These are phyloP conservation scores for Branchinecta lynchi DNA, from an alignment of 1,140 invertebrate genomes.

Conservation along the genomic window DNA sequence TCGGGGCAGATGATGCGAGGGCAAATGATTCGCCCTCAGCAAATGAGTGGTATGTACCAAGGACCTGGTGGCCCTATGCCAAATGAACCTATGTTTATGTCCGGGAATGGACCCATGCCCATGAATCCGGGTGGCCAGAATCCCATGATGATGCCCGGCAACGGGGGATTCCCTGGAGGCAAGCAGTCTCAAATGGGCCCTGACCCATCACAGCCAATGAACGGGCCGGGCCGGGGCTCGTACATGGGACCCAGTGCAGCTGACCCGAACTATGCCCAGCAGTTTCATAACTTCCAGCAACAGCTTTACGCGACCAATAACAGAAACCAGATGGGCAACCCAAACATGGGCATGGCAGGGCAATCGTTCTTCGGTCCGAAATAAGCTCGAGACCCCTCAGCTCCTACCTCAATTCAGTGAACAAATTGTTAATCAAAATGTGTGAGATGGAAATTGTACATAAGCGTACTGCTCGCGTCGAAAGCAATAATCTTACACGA, in stretches of 20 bases:
- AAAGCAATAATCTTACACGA: neutral
- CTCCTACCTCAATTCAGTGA: neutral
- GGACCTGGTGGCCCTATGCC: slow-evolving; percentile 37
- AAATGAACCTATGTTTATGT: slow-evolving; percentile 25
- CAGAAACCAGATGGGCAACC: slow-evolving; percentile 34
- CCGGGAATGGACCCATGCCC: slow-evolving; percentile 24
- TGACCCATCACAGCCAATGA: slow-evolving; percentile 15
- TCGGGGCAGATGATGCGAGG: slow-evolving; percentile 27
- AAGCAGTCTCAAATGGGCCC: slow-evolving; percentile 27
- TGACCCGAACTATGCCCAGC: slow-evolving; percentile 81
- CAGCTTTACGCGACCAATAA: slow-evolving; percentile 80
- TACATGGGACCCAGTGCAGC: slow-evolving; percentile 67
- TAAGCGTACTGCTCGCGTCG: neutral
- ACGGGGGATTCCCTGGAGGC: slow-evolving; percentile 25
- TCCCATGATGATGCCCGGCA: slow-evolving; percentile 24
- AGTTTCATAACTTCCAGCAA: slow-evolving; percentile 89
- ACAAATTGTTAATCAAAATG: neutral
- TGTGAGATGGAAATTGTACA: neutral
- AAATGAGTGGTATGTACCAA: slow-evolving; percentile 20
- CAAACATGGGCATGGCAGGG: slow-evolving; percentile 19
- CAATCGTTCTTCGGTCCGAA: slow-evolving; percentile 22
- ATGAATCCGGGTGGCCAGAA: slow-evolving; percentile 18
- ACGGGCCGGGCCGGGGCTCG: slow-evolving; percentile 44
- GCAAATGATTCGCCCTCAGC: slow-evolving; percentile 29
- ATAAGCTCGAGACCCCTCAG: slow-evolving; percentile 12